Conservation (phyloP, 2,888 invertebrate genomes). For the Protophormia terraenovae region DNA sequence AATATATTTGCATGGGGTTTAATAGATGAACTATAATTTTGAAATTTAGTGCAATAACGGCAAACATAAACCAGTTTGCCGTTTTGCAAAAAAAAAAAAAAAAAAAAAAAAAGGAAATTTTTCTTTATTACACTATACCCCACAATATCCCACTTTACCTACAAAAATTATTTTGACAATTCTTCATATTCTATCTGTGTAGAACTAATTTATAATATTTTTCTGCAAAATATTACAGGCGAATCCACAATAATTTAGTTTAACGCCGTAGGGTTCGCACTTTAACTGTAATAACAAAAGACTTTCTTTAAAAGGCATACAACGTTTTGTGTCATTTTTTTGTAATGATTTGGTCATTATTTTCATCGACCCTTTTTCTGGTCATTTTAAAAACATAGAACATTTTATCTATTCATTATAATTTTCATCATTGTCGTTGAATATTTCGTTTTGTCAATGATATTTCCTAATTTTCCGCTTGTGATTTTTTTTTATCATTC, state of each 20-base stretch:
- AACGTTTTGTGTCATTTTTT: background rate
- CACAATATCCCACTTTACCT: too few relatives aligned
- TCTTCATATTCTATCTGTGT: background rate
- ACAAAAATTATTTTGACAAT: too few relatives aligned
- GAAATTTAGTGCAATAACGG: too few relatives aligned
- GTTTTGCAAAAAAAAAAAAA: too few relatives aligned
- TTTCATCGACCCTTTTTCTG: constrained; percentile 26
- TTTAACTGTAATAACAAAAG: background rate
- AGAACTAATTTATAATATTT: background rate
- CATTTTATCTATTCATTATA: constrained; percentile 3
- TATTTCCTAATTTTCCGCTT: constrained; percentile 80
- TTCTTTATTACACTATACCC: too few relatives aligned
- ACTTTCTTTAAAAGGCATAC: background rate
- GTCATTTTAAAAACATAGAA: background rate
- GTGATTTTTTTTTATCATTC: constrained; percentile 73
- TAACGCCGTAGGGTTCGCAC: constrained; percentile 32
- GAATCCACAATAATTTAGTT: constrained; percentile 1
- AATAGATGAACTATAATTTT: too few relatives aligned
- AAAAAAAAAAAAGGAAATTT: too few relatives aligned
- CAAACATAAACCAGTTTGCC: too few relatives aligned
- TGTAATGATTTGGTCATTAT: constrained; percentile 36
- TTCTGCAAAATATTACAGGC: background rate
- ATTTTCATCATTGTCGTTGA: constrained; percentile 16
- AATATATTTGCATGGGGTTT: too few relatives aligned
- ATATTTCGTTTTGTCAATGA: constrained; percentile 48